A percentile compares a stretch with the other conserved stretches of the same genome.
Conservation (phyloP, 2,888 invertebrate species). For the Muschampia plurimacula region DNA sequence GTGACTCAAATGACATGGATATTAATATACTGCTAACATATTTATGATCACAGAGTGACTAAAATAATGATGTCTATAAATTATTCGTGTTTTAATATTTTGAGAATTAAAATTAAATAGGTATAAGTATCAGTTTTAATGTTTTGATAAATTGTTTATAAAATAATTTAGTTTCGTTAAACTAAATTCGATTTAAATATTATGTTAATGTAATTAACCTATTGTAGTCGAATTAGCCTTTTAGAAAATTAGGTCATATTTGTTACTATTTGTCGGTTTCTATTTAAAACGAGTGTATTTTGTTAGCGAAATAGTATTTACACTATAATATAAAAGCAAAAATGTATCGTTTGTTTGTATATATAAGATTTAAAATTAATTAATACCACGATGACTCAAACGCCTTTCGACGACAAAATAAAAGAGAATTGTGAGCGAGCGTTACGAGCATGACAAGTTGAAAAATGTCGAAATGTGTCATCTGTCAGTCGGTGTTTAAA, state of each 20-base stretch:
- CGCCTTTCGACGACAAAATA: constrained; percentile 54
- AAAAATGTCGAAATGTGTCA: constrained; percentile 86
- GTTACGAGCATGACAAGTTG: constrained; percentile 84
- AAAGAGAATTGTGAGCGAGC: constrained; percentile 61
- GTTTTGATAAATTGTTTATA: neutral
- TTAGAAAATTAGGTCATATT: constrained; percentile 58
- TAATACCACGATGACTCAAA: constrained; percentile 49
- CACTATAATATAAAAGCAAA: constrained; percentile 17
- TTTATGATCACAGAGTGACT: constrained; percentile 67
- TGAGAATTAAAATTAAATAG: constrained; percentile 28
- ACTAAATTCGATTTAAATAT: neutral
- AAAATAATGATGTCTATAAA: constrained; percentile 70
- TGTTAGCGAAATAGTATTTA: neutral
- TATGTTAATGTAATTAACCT: constrained; percentile 56
- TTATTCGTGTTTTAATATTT: constrained; percentile 63
- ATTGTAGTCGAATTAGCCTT: constrained; percentile 64
- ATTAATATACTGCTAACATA: constrained; percentile 77
- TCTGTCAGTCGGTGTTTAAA: constrained; percentile 85
- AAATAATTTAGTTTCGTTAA: neutral
- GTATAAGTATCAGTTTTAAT: neutral
- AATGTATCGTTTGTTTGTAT: constrained; percentile 6
- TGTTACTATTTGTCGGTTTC: constrained; percentile 65
- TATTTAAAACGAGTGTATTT: constrained; percentile 60
- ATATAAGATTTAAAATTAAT: constrained; percentile 56
- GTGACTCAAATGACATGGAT: constrained; percentile 54